Conservation (phyloP, 2,797 vertebrate genomes). For the Orestias chungarensis region DNA sequence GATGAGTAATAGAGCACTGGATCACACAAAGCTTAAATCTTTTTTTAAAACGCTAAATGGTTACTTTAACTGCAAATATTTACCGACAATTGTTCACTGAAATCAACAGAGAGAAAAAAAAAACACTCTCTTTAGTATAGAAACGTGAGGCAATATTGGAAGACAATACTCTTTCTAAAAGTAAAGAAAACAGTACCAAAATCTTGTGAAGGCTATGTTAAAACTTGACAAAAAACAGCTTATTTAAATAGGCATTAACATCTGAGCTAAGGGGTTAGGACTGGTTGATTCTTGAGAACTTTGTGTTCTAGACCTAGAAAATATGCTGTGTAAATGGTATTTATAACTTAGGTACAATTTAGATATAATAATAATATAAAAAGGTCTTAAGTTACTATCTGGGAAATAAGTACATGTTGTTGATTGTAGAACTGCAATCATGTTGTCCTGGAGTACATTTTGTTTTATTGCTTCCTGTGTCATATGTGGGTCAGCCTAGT, state of each 20-base stretch:
- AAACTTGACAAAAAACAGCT: neutral
- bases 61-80: neutral
- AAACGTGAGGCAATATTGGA: neutral
- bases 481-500: neutral
- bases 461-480: slow-evolving; percentile 8
- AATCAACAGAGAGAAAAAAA: neutral
- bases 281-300: neutral
- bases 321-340: too few species aligned
- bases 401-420: neutral
- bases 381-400: neutral
- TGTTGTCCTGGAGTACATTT: neutral
- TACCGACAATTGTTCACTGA: neutral
- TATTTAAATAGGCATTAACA: neutral
- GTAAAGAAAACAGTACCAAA: neutral
- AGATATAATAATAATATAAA: neutral
- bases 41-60: neutral
- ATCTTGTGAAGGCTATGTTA: neutral
- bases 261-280: neutral
- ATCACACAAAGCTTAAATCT: neutral
- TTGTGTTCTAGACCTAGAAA: neutral
- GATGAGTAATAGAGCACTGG: neutral
- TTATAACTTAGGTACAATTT: too few species aligned
- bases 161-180: neutral
- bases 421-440: neutral
- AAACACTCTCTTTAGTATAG: neutral